Evolutionary conservation across 2,797 vertebrate genomes (phyloP).

Genomic region (Acanthiza pusilla): DNA sequence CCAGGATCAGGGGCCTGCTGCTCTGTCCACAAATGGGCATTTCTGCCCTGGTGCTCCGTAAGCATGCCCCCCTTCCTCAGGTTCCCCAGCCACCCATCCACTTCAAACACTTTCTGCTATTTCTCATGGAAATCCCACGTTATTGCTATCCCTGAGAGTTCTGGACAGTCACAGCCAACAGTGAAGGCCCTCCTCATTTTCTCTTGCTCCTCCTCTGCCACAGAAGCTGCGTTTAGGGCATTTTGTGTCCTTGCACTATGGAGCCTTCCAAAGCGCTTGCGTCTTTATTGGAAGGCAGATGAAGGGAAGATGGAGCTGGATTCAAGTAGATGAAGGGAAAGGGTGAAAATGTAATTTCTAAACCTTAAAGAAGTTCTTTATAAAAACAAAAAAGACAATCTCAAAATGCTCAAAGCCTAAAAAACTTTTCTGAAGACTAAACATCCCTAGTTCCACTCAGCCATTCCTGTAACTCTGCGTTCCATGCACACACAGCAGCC

Average conservation of each 20-base stretch:
- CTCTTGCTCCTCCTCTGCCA: not conserved
- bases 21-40: rapidly evolving
- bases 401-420: not conserved
- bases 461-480: not conserved
- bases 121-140: not conserved
- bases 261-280: not conserved
- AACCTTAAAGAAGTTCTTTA: not conserved
- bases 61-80: too few species aligned
- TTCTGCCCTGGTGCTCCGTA: rapidly evolving
- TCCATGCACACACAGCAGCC: not conserved
- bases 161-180: not conserved
- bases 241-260: not conserved
- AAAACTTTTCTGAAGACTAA: not conserved
- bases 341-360: not conserved
- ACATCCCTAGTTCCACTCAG: not conserved
- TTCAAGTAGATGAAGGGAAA: not conserved
- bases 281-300: not conserved
- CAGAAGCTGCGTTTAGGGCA: not conserved
- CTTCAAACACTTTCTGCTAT: not conserved
- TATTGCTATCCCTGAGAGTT: not conserved
- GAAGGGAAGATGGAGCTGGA: not conserved
- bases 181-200: not conserved
- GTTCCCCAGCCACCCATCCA: not conserved
- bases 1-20: not conserved
- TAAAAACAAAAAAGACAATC: not conserved